A percentile compares a stretch with the other conserved stretches of the same genome.
phyloP scores from a whole-genome alignment of 2,797 vertebrate species.

The Dermochelys coriacea region DNA sequence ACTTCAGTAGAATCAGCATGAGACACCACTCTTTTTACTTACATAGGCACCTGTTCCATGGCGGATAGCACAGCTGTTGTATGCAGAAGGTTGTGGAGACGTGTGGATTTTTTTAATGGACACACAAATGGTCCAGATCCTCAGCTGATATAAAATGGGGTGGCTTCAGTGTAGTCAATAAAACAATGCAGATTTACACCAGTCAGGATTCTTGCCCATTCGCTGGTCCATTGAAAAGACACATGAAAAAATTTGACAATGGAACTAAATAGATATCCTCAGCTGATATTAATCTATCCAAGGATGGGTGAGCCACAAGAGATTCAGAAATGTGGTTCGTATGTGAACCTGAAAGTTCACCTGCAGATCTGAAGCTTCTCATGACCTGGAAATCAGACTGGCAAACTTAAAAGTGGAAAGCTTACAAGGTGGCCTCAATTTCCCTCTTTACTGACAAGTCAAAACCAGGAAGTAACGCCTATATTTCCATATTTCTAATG shows the following conservation, averaged over 20 bases:
- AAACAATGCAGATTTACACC: neutral
- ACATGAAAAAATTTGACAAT: neutral
- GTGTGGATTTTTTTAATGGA: neutral
- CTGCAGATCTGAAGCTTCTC: neutral
- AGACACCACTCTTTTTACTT: neutral
- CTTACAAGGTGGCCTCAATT: neutral
- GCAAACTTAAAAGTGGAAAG: neutral
- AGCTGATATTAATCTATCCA: neutral
- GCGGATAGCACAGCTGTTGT: neutral
- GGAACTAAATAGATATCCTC: neutral
- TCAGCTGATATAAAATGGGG: neutral
- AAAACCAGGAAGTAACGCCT: neutral
- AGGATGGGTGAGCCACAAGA: neutral
- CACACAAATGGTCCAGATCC: neutral
- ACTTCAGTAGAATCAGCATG: neutral
- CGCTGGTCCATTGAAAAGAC: neutral
- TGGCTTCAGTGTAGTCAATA: neutral
- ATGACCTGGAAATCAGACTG: neutral
- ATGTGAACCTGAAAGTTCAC: neutral
- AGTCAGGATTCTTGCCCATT: neutral
- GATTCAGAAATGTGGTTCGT: neutral
- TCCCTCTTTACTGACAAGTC: neutral
- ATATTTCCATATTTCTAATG: slow-evolving; percentile 27
- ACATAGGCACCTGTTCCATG: neutral
- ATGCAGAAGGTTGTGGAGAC: neutral